phyloP scores from a whole-genome alignment of 2,797 vertebrate genomes.

The Ctenosaura bakeri region DNA sequence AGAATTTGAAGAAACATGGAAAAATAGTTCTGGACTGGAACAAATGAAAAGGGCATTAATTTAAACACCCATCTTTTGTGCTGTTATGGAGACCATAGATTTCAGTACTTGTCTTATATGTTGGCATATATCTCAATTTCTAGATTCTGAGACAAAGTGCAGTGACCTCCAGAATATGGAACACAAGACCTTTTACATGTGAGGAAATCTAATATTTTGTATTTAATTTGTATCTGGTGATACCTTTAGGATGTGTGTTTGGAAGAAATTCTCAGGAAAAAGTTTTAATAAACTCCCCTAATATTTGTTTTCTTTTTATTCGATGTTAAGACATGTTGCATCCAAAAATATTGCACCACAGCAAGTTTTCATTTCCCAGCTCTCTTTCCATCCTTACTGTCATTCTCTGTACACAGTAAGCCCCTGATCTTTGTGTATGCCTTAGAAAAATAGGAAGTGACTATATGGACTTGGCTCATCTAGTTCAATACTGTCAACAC shows the following conservation, averaged over 20 bases:
- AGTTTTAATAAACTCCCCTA: conserved; percentile 44
- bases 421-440: background rate
- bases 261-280: conserved; percentile 51
- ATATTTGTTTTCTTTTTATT: conserved; percentile 22
- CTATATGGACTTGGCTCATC: background rate
- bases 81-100: too few relatives aligned
- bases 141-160: conserved; percentile 19
- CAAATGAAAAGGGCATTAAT: conserved; percentile 43
- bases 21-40: conserved; percentile 17
- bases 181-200: conserved; percentile 27
- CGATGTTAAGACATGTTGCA: background rate
- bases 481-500: background rate
- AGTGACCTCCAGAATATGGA: background rate
- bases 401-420: background rate
- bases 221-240: conserved; percentile 41
- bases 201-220: conserved; percentile 28
- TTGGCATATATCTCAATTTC: conserved; percentile 17
- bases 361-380: background rate
- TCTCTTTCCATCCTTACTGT: background rate
- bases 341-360: background rate
- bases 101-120: background rate
- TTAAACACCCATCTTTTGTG: conserved; percentile 31
- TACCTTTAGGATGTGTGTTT: conserved; percentile 28
- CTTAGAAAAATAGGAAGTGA: background rate
- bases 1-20: conserved; percentile 20